phyloP scores from a whole-genome alignment of 1,140 invertebrate genomes.

The Archegozetes longisetosus region DNA sequence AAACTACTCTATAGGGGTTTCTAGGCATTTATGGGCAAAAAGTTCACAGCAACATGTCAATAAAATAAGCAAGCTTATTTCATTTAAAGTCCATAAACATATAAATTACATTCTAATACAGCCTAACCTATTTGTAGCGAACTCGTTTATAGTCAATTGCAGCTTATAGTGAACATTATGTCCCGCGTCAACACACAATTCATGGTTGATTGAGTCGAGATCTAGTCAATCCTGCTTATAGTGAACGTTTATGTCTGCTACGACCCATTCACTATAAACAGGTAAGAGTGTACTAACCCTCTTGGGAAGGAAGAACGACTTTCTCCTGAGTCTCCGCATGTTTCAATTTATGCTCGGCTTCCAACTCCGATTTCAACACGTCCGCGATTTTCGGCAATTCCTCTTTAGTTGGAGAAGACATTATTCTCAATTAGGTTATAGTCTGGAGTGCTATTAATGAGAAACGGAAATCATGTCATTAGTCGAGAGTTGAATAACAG shows the following conservation, averaged over 20 bases:
- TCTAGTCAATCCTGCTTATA: background rate
- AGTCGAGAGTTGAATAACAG: no score
- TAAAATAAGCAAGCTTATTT: no score
- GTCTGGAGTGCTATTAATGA: no score
- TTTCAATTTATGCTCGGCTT: conserved; percentile 64
- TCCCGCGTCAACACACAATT: background rate
- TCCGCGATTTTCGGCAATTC: conserved; percentile 66
- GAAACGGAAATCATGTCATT: no score
- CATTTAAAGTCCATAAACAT: no score
- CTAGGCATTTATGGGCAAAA: no score
- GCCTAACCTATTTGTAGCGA: background rate
- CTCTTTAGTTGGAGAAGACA: conserved; percentile 34
- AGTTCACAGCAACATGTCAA: no score
- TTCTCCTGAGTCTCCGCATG: conserved; percentile 85
- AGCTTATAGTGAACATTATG: background rate
- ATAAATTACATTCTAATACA: background rate
- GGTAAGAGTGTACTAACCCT: conserved; percentile 45
- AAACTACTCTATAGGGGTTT: background rate
- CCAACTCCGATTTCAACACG: conserved; percentile 69
- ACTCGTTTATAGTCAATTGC: background rate
- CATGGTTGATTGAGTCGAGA: background rate
- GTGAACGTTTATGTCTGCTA: background rate
- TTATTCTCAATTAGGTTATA: no score
- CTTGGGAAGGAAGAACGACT: conserved; percentile 80
- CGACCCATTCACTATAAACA: background rate